phyloP scores from a whole-genome alignment of 2,113 vertebrate genomes.

The Trematomus loennbergii region DNA sequence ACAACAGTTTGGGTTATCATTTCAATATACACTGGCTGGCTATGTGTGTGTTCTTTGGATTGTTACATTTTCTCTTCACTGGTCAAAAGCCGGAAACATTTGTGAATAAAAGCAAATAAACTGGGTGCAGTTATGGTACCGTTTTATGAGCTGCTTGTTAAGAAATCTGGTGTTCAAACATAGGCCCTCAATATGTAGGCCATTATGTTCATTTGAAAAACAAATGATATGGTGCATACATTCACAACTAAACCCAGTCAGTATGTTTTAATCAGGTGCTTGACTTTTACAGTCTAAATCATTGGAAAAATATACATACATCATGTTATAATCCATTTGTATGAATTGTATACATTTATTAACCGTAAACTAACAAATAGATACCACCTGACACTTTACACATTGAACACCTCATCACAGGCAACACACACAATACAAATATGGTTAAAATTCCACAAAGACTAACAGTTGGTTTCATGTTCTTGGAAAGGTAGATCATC shows the following conservation, averaged over 20 bases:
- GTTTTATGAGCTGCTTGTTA: constrained; percentile 22
- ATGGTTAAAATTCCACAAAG: not conserved
- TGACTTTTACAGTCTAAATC: not conserved
- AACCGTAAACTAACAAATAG: not conserved
- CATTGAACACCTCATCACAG: not conserved
- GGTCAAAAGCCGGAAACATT: constrained; percentile 27
- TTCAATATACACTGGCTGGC: not conserved
- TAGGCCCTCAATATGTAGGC: not conserved
- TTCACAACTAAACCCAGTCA: not conserved
- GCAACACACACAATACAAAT: not conserved
- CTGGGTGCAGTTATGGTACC: not conserved
- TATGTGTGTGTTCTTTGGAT: not conserved
- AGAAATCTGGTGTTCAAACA: not conserved
- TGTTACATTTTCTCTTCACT: not conserved
- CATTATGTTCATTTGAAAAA: not conserved
- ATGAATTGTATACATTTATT: not conserved
- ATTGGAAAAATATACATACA: not conserved
- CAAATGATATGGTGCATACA: not conserved
- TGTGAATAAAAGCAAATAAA: not conserved
- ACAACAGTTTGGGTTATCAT: not conserved
- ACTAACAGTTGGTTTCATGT: constrained; percentile 81
- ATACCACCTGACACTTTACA: constrained; percentile 34
- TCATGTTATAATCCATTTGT: not conserved
- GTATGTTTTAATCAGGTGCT: not conserved
- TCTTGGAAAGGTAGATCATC: constrained; percentile 54